Conservation (phyloP, 2,113 vertebrate genomes). For the Rynchops niger region DNA sequence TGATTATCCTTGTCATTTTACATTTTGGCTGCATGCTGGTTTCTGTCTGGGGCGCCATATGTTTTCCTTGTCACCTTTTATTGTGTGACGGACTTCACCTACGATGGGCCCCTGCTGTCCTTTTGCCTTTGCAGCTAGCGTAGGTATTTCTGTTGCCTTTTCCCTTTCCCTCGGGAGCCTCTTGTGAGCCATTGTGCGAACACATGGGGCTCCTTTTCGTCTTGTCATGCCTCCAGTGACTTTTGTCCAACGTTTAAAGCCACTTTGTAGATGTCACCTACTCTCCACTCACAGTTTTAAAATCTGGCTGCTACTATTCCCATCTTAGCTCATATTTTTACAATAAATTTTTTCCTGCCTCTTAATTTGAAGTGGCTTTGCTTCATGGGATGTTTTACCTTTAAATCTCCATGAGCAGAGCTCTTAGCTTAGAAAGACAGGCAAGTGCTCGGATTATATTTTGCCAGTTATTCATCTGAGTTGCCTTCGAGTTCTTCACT, state of each 20-base stretch:
- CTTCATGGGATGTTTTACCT: not conserved
- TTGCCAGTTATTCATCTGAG: not conserved
- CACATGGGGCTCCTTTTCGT: not conserved
- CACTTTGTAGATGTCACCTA: not conserved
- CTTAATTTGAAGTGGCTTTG: not conserved
- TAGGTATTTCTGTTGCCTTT: not conserved
- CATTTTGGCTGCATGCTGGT: not conserved
- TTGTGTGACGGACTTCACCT: not conserved
- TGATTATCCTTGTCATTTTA: not conserved
- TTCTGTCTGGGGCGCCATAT: not conserved
- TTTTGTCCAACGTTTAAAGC: not conserved
- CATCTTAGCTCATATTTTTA: not conserved
- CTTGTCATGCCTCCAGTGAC: not conserved
- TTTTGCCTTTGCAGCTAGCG: not conserved
- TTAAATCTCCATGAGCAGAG: not conserved
- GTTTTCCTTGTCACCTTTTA: constrained; percentile 3
- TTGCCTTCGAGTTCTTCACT: not conserved
- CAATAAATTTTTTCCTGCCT: not conserved
- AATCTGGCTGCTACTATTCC: not conserved
- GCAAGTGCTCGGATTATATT: not conserved
- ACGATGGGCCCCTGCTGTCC: not conserved
- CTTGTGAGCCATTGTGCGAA: not conserved
- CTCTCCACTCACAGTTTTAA: not conserved
- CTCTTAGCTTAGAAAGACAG: not conserved
- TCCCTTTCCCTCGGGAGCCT: not conserved